These are phyloP conservation scores for Limulus polyphemus DNA, from an alignment of 2,888 invertebrate species.

Conservation along the genomic window DNA sequence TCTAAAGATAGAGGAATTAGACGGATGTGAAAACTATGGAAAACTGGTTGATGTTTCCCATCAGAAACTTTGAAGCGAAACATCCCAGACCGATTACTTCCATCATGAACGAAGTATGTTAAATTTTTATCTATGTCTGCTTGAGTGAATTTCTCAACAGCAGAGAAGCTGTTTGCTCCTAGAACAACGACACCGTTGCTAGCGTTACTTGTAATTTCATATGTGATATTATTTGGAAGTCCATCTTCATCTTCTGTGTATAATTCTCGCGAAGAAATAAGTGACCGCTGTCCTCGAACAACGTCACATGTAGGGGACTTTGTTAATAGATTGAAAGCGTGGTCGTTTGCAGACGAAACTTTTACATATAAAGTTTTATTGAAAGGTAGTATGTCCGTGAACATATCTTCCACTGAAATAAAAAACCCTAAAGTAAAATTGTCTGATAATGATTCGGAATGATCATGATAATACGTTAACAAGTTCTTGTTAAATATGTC, in stretches of 20 bases:
- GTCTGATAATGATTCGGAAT: slow-evolving; percentile 68
- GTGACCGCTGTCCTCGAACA: slow-evolving; percentile 53
- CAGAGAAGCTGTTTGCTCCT: slow-evolving; percentile 20
- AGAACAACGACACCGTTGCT: slow-evolving; percentile 36
- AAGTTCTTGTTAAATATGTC: slow-evolving; percentile 17
- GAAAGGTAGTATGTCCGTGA: slow-evolving; percentile 56
- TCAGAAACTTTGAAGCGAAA: slow-evolving; percentile 49
- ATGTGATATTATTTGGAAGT: slow-evolving; percentile 60
- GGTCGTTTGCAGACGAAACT: slow-evolving; percentile 80
- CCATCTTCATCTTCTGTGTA: slow-evolving; percentile 80
- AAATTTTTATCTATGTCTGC: slow-evolving; percentile 33
- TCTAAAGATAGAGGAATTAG: slow-evolving; percentile 63
- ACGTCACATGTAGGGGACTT: slow-evolving; percentile 67
- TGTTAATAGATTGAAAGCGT: slow-evolving; percentile 67
- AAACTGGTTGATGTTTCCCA: slow-evolving; percentile 68
- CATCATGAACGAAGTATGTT: slow-evolving; percentile 35
- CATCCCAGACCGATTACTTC: slow-evolving; percentile 30
- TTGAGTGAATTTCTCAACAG: slow-evolving; percentile 35
- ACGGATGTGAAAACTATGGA: slow-evolving; percentile 69
- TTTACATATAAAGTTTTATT: slow-evolving; percentile 69
- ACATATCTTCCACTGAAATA: slow-evolving; percentile 42
- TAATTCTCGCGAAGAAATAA: slow-evolving; percentile 46
- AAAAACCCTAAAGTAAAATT: slow-evolving; percentile 61
- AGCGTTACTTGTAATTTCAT: slow-evolving; percentile 70
- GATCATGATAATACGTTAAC: slow-evolving; percentile 68